Evolutionary conservation across 2,888 invertebrate species (phyloP).

Genomic region (Agriotes lineatus): DNA sequence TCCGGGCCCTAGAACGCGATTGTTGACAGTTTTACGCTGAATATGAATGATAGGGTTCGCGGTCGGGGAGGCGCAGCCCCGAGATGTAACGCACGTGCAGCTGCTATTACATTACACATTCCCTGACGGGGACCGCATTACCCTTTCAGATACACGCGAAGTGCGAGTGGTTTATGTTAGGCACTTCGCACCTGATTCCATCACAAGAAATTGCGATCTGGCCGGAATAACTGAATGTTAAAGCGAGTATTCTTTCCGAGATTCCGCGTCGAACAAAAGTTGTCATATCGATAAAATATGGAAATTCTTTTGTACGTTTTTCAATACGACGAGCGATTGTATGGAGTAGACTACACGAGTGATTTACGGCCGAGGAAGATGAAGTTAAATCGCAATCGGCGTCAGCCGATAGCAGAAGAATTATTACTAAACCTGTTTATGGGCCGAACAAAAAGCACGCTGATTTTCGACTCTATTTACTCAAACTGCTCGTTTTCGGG

Average conservation of each 20-base stretch:
- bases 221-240: constrained; percentile 34
- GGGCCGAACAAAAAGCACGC: constrained; percentile 25
- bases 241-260: constrained; percentile 23
- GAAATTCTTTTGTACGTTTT: constrained; percentile 35
- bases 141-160: constrained; percentile 38
- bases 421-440: constrained; percentile 29
- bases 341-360: constrained; percentile 31
- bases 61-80: constrained; percentile 21
- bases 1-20: constrained; percentile 36
- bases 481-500: constrained; percentile 19
- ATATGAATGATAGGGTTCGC: constrained; percentile 37
- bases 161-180: constrained; percentile 39
- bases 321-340: constrained; percentile 29
- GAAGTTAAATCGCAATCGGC: constrained; percentile 35
- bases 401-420: constrained; percentile 26
- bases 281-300: constrained; percentile 37
- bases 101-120: constrained; percentile 39
- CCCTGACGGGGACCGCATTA: constrained; percentile 31
- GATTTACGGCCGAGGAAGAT: constrained; percentile 32
- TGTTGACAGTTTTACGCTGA: constrained; percentile 38
- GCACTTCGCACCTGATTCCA: constrained; percentile 37
- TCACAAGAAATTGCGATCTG: constrained; percentile 36
- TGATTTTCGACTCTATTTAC: constrained; percentile 33
- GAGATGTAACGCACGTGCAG: constrained; percentile 38
- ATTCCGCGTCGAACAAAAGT: constrained; percentile 23